phyloP scores from a whole-genome alignment of 2,888 invertebrate genomes.

The Seira sanloemensis region DNA sequence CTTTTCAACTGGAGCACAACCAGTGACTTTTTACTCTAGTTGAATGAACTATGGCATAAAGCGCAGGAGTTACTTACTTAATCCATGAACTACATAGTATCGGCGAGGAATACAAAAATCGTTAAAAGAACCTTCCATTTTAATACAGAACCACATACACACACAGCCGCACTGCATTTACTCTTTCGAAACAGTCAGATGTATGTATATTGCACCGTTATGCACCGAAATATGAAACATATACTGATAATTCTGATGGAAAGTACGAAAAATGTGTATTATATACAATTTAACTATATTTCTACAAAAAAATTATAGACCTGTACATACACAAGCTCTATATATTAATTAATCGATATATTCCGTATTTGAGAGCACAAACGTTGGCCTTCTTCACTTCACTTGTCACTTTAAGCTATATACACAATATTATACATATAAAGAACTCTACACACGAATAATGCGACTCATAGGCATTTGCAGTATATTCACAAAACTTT shows the following conservation, averaged over 20 bases:
- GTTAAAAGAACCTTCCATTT: constrained; percentile 52
- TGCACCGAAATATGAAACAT: background rate
- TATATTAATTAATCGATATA: too few relatives aligned
- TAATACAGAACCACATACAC: constrained; percentile 13
- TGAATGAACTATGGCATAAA: too few relatives aligned
- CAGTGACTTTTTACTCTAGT: background rate
- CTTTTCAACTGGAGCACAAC: background rate
- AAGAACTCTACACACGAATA: background rate
- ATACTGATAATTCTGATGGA: background rate
- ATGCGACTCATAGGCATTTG: background rate
- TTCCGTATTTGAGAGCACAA: constrained; percentile 64
- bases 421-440: background rate
- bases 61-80: too few relatives aligned
- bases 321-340: background rate
- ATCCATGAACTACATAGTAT: too few relatives aligned
- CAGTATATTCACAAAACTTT: too few relatives aligned
- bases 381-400: constrained; percentile 65
- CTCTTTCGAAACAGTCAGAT: constrained; percentile 7
- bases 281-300: constrained; percentile 1
- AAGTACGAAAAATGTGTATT: constrained; percentile 7
- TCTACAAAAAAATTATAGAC: background rate
- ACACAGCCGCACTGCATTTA: constrained; percentile 53
- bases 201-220: constrained; percentile 9
- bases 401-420: constrained; percentile 27
- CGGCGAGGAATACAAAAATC: too few relatives aligned